Base-by-base conservation (phyloP, 2,888 invertebrate genomes). In the Tribolium freemani region DNA sequence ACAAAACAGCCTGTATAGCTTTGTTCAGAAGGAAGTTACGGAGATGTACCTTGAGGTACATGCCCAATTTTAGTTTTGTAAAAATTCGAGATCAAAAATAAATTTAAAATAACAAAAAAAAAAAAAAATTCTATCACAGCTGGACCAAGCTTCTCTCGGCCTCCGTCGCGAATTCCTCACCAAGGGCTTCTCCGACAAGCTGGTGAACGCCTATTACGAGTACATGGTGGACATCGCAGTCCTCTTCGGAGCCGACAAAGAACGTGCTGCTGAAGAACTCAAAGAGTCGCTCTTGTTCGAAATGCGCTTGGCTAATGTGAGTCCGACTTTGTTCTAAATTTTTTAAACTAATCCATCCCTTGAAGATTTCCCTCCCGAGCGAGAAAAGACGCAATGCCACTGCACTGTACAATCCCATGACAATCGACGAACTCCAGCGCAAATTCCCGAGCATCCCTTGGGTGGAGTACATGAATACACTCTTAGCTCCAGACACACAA, bases 361-460 rank as follows among this genome's bases (percentile, higher is more conserved):
- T 31, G 46, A 46, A 95, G 95, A 94, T 94, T 80, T 95, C 95
- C 5, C 88, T 94, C 84, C 96, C 96, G 3, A 91, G 93, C 79
- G 97, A 97, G 84, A 94, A 97, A 86, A 91, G 97, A 51, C 91
- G 97, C 76, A 96, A 98, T 84, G 95, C 96, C 5, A 93, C 95
- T 3, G 93, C 93, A 76, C 88, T 97, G n/a, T 97, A 97, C 88
- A 97, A 98, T 82, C 94, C 96, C 5, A 96, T 95, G 92, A 94
- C 93, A 0, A 88, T 98, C n/a, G 86, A 87, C 1, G 90, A 97
- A 79, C 86, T 98, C 46, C 92, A 94, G 82, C 82, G 88, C 50
- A 92, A 91, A 78, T 96, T 93, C 87, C 92, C 93, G 0, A 92
- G 90, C 81, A 90, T 94, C 60, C 93, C 93, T 1, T 96, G 96